A percentile compares a stretch with the other conserved stretches of the same genome.
Evolutionary conservation across 2,113 vertebrate genomes (phyloP).

Genomic region (Myodes glareolus): DNA sequence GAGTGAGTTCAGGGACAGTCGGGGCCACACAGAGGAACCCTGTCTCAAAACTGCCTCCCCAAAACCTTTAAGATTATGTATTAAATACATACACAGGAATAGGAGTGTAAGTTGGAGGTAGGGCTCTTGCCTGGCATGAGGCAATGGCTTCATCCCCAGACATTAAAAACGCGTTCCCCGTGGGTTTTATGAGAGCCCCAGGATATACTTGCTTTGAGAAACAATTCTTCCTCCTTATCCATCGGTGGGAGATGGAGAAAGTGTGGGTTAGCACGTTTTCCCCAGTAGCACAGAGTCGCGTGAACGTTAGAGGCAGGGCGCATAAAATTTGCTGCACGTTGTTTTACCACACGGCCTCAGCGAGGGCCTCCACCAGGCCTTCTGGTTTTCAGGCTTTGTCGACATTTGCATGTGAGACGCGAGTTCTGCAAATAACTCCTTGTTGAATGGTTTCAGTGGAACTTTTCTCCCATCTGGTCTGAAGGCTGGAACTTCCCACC

Average conservation of each 20-base stretch:
- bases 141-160: too few species aligned
- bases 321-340: background rate
- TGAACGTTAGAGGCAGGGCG: slow-evolving; percentile 17
- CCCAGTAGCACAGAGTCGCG: background rate
- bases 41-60: background rate
- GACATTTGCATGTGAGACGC: background rate
- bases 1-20: background rate
- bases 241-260: background rate
- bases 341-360: background rate
- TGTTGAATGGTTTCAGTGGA: background rate
- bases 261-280: background rate
- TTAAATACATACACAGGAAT: background rate
- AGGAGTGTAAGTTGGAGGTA: background rate
- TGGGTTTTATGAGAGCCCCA: background rate
- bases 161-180: background rate
- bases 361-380: background rate
- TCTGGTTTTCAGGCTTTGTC: background rate
- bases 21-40: background rate
- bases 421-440: background rate
- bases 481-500: slow-evolving; percentile 21
- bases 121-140: background rate
- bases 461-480: slow-evolving; percentile 46
- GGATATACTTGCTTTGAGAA: background rate
- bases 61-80: background rate
- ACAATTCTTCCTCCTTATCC: background rate